Evolutionary conservation across 2,113 vertebrate genomes (phyloP).

Genomic region (Nipponia nippon): DNA sequence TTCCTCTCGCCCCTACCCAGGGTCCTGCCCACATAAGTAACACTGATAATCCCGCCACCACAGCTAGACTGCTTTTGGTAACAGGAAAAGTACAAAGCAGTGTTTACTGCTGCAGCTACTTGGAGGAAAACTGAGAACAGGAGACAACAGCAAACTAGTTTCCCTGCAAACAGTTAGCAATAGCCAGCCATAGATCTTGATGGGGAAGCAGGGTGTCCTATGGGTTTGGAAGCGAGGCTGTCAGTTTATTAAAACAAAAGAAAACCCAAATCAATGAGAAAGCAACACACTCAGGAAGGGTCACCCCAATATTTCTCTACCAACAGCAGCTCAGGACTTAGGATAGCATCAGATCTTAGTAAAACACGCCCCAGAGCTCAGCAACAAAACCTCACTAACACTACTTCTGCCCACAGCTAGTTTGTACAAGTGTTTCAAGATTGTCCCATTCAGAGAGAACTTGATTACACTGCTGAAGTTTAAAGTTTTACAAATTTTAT

Average conservation of each 20-base stretch:
- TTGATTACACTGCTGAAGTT: neutral
- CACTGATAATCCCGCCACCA: neutral
- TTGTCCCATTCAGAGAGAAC: neutral
- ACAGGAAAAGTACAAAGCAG: neutral
- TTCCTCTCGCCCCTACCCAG: neutral
- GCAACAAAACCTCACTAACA: accelerated
- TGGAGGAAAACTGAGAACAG: neutral
- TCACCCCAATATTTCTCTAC: neutral
- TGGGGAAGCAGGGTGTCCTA: neutral
- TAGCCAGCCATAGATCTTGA: neutral
- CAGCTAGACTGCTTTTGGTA: neutral
- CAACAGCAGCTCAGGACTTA: neutral
- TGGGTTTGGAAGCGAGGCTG: neutral
- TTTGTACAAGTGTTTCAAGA: accelerated
- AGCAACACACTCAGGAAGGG: neutral
- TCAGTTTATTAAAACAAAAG: neutral
- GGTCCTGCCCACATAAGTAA: neutral
- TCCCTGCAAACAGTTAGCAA: neutral
- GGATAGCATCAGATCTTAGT: neutral
- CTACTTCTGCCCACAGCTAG: accelerated
- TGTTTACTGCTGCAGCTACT: neutral
- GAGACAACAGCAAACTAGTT: neutral
- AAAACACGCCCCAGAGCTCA: neutral
- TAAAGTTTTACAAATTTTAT: neutral
- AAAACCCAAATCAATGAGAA: neutral